These are phyloP conservation scores for Timandra comae DNA, from an alignment of 2,888 invertebrate genomes.

Conservation along the genomic window DNA sequence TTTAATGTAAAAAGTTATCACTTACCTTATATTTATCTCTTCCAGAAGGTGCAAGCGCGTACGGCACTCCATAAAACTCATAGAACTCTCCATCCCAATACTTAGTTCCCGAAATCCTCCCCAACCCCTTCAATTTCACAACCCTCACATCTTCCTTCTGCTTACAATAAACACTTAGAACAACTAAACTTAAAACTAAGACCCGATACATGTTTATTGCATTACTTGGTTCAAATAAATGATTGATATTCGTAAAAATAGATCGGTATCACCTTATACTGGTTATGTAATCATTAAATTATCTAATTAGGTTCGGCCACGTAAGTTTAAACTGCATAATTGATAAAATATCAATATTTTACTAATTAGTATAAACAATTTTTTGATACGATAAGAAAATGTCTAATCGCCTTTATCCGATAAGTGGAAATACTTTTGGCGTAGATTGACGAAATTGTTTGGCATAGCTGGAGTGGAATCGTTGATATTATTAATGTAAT, in stretches of 20 bases:
- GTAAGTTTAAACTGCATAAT: conserved; percentile 9
- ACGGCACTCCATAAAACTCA: conserved; percentile 61
- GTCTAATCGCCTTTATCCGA: no score
- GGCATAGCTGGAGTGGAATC: no score
- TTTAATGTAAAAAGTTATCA: no score
- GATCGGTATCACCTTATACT: no score
- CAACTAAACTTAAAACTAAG: conserved; percentile 29
- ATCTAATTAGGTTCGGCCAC: conserved; percentile 24
- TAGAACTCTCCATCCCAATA: conserved; percentile 64
- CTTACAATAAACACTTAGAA: conserved; percentile 25
- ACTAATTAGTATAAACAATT: no score
- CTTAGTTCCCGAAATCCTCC: conserved; percentile 47
- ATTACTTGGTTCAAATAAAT: conserved; percentile 9
- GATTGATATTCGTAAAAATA: conserved; percentile 14
- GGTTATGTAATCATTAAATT: conserved; percentile 10
- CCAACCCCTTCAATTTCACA: conserved; percentile 44
- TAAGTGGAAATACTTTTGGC: no score
- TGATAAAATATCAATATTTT: no score
- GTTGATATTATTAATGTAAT: no score
- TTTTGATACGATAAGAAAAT: no score
- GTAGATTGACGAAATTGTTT: no score
- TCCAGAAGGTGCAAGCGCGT: conserved; percentile 53
- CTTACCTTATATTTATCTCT: conserved; percentile 54
- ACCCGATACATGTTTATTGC: conserved; percentile 33
- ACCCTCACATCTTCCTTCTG: conserved; percentile 28